Conservation (phyloP, 2,797 vertebrate genomes). For the Sylvia borin region DNA sequence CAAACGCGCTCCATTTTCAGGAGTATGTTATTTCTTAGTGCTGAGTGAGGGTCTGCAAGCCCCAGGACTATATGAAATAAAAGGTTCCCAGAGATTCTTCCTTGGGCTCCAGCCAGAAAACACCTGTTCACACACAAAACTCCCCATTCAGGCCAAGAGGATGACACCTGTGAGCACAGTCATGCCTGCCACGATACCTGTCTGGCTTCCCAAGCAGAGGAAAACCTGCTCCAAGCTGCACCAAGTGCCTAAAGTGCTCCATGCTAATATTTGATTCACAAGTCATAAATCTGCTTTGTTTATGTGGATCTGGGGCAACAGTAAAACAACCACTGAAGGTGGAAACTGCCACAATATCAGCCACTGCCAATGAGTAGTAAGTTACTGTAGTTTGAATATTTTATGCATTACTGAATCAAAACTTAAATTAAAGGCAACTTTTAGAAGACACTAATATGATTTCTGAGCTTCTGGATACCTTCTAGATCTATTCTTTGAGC, state of each 20-base stretch:
- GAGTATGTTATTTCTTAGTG: background rate
- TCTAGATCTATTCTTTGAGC: background rate
- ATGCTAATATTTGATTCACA: background rate
- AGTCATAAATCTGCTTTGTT: background rate
- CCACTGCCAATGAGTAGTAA: background rate
- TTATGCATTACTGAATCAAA: background rate
- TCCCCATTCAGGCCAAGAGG: background rate
- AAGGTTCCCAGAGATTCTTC: background rate
- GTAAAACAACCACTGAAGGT: background rate
- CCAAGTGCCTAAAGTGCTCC: background rate
- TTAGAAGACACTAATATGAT: background rate
- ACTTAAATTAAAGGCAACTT: background rate
- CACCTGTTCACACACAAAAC: conserved; percentile 5
- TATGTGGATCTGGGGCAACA: background rate
- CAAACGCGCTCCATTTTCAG: background rate
- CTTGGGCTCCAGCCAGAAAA: background rate
- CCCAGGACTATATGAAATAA: background rate
- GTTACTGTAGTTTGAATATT: background rate
- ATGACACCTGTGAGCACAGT: background rate
- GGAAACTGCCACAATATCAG: conserved; percentile 9
- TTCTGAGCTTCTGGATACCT: background rate
- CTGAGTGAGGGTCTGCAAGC: background rate
- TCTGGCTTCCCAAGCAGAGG: background rate
- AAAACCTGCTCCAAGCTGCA: background rate
- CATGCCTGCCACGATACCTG: background rate